Evolutionary conservation across 2,113 vertebrate species (phyloP).

Genomic region (Heloderma charlesbogerti): DNA sequence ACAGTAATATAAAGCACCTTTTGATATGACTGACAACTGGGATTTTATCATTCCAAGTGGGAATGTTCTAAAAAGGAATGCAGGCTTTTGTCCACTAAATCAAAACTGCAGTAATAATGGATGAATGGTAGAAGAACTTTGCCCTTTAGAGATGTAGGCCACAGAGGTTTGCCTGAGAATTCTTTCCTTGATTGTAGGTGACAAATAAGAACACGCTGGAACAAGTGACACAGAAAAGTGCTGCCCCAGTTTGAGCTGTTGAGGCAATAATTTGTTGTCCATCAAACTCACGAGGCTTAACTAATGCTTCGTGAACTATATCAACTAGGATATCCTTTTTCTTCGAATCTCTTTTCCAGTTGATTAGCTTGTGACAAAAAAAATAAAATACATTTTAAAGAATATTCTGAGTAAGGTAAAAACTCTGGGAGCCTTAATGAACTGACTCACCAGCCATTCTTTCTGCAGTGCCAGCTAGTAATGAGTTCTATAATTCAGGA

Average conservation of each 20-base stretch:
- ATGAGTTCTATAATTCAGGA: not conserved
- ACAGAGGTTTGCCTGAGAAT: constrained; percentile 35
- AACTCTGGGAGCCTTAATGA: constrained; percentile 62
- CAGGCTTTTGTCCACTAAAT: not conserved
- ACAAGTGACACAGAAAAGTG: constrained; percentile 73
- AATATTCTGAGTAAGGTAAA: constrained; percentile 65
- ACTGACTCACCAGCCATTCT: constrained; percentile 44
- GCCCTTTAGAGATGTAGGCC: constrained; percentile 10
- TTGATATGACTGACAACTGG: constrained; percentile 3
- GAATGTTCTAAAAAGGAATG: not conserved
- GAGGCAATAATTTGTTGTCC: constrained; percentile 76
- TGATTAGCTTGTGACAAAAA: constrained; percentile 72
- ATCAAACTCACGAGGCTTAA: constrained; percentile 70
- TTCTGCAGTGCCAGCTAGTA: not conserved
- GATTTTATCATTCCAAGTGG: constrained; percentile 36
- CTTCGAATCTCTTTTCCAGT: constrained; percentile 71
- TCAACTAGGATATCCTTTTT: constrained; percentile 70
- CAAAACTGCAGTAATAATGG: not conserved
- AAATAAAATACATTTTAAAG: constrained; percentile 61
- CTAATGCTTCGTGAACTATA: constrained; percentile 72
- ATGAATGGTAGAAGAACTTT: constrained; percentile 38
- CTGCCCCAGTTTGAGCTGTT: constrained; percentile 67
- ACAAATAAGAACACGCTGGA: constrained; percentile 61
- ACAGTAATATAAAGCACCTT: constrained; percentile 10
- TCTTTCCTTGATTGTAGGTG: constrained; percentile 57